Evolutionary conservation across 2,888 invertebrate species (phyloP), one percentile per base, ranked within the genome.

Genomic region (Dryobota labecula): DNA sequence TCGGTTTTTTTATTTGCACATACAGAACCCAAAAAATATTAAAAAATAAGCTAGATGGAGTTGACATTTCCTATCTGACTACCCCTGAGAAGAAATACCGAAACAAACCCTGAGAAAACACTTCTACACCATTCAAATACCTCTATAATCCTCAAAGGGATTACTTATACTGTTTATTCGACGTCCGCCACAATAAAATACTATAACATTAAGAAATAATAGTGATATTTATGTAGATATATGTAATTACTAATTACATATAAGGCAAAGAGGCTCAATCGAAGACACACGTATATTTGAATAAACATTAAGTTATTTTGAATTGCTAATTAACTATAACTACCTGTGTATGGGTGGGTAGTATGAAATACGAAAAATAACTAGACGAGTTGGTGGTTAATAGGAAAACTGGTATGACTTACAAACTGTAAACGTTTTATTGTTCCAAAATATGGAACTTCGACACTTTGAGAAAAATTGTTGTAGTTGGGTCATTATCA

Each of bases 221-320:
- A 27, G 27, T 65, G 8, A 53, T 73, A 57, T 65, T 20, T 61
- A 36, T 43, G 41, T 62, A 61, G 54, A 43, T 65, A 20, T 51
- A 57, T 41, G 47, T 77, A 64, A 67, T 77, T 54, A 60, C 43
- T 63, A 54, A 54, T 63, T 43, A 73, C 78, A 65, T 67, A 70
- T 74, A 74, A 74, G 74, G 67, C 49, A 38, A n/a, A 18, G 53
- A 57, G 11, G 61, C 36, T 64, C 43, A 38, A 61, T 69, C 33
- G 64, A 70, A 70, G 54, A 74, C 62, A 63, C 57, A 56, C 18
- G 30, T 54, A 51, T 6, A 74, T 70, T 75, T 64, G n/a, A 75
- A 75, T 78, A 70, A 75, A 45, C 30, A 75, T 75, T 36, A 54
- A 56, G 65, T 64, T 64, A 57, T 68, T 78, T 65, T 63, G 66